Base-by-base conservation (phyloP, 2,888 invertebrate species). In the Rotaria magnacalcarata region DNA sequence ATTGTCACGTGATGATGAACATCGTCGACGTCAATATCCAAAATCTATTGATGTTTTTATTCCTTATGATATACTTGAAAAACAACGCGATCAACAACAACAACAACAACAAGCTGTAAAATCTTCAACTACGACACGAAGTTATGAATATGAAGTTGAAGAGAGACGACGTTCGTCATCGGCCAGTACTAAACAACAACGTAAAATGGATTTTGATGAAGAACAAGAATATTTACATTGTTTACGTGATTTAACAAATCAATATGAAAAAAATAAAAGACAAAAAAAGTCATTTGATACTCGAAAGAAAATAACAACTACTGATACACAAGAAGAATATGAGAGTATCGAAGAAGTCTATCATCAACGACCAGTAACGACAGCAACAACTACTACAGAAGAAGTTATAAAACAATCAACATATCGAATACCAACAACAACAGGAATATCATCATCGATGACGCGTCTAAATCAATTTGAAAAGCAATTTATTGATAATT, bases 401-500 rank as follows among this genome's bases (percentile, higher is more conserved):
- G 75, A 75, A 41, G 14, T 47, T 21, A 75, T 47, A 7, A 43
- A 75, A 8, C 75, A 47, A 24, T 75, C 75, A 43, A 24, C 43
- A 43, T 75, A 75, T 75, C 75, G 24, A 75, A 75, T 75, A 11
- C 47, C 75, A 47, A 8, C 75, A 75, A 75, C 41, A 41, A 41
- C 43, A 21, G 47, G 43, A 43, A 75, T 16, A n/a, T 43, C 75
- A 43, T 21, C 47, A 16, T 75, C 75, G 24, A 41, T 43, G 19
- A 41, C 21, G 24, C 41, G 47, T 75, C 2, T 43, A 43, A 41
- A 75, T 47, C 75, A 75, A 43, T 75, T 75, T 75, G 43, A 47
- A 75, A 41, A 75, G 47, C 75, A 75, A 75, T 75, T 75, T 75
- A 41, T 24, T 41, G 43, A 75, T 75, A 75, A 75, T 47, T 75